Conservation (phyloP, 2,888 invertebrate genomes). For the Dione juno region DNA sequence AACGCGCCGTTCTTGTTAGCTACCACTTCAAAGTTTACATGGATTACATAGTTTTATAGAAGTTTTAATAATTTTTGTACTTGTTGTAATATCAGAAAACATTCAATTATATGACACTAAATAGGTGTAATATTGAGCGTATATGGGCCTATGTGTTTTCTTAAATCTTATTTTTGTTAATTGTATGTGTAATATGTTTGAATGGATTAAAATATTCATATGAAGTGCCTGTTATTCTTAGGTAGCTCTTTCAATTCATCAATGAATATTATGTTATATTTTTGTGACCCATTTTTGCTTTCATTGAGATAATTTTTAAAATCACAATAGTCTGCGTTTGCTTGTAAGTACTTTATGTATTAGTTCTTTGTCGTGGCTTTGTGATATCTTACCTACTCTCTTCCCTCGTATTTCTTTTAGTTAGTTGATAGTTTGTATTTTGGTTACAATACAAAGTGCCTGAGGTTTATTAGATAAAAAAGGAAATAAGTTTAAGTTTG, state of each 20-base stretch:
- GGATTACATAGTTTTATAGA: too few species aligned
- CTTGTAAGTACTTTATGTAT: background rate
- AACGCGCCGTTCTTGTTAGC: too few species aligned
- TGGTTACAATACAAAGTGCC: constrained; percentile 21
- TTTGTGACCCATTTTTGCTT: background rate
- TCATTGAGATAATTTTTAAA: background rate
- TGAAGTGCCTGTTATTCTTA: background rate
- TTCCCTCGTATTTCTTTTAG: background rate
- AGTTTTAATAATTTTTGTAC: too few species aligned
- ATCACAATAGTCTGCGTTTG: background rate
- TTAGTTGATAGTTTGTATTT: background rate
- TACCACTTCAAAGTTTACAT: too few species aligned
- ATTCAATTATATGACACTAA: background rate
- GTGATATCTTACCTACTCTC: background rate
- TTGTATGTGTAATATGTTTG: background rate
- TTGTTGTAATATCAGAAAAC: background rate
- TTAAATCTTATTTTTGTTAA: background rate
- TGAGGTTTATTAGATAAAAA: constrained; percentile 7
- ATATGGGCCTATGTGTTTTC: background rate
- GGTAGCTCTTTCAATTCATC: background rate
- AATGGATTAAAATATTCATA: background rate
- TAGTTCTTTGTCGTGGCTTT: background rate
- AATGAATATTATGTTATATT: background rate
- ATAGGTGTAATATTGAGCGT: background rate
- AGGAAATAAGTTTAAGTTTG: constrained; percentile 22